A percentile compares a stretch with the other conserved stretches of the same genome.
phyloP scores from a whole-genome alignment of 2,797 vertebrate species.

The Pelodytes ibericus region DNA sequence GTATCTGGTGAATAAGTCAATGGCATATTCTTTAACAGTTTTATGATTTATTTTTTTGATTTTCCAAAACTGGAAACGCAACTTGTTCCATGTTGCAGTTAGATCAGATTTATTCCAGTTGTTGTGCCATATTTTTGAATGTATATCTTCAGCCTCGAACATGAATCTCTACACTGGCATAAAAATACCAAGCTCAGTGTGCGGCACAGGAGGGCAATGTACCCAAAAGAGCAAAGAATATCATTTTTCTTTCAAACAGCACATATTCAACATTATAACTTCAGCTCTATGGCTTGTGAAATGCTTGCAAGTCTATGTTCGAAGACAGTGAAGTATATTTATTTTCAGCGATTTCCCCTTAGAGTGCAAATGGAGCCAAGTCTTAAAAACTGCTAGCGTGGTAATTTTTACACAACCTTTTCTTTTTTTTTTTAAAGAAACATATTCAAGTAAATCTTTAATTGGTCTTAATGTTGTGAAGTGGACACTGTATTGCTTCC shows the following conservation, averaged over 20 bases:
- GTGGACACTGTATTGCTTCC: no score
- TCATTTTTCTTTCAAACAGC: background rate
- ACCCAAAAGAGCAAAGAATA: background rate
- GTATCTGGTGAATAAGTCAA: no score
- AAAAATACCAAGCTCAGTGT: background rate
- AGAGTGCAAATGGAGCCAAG: background rate
- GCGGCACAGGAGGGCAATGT: background rate
- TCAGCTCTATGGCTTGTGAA: background rate
- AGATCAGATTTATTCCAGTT: background rate
- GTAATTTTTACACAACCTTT: background rate
- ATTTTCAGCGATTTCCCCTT: background rate
- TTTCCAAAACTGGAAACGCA: background rate
- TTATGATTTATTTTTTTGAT: background rate
- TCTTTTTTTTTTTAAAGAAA: background rate
- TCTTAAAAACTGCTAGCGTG: background rate
- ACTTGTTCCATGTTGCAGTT: background rate
- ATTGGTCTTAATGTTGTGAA: no score
- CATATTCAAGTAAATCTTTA: background rate
- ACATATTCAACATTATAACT: background rate
- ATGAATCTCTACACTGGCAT: background rate
- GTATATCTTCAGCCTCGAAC: background rate
- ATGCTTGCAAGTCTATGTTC: background rate
- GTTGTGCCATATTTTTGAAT: background rate
- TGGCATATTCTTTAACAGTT: background rate
- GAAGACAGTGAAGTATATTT: constrained; percentile 6